Percentiles rank a stretch among this genome's conserved stretches.
phyloP scores from a whole-genome alignment of 2,888 invertebrate genomes.

The Eulithis prunata region DNA sequence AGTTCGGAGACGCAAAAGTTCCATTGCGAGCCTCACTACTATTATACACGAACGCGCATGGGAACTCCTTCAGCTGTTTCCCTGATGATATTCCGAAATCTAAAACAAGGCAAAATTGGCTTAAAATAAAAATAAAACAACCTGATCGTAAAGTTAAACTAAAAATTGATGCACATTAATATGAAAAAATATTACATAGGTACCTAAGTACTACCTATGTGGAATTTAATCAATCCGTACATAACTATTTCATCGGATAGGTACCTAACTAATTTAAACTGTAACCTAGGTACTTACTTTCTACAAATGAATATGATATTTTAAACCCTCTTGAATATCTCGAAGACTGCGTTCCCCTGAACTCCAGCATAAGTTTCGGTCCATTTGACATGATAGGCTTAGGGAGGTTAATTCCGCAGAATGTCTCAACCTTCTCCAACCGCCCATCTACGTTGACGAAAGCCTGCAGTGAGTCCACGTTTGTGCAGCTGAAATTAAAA shows the following conservation, averaged over 20 bases:
- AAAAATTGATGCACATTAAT: too few relatives aligned
- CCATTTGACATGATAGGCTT: slow-evolving; percentile 97
- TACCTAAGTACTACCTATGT: too few relatives aligned
- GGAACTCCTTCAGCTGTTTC: slow-evolving; percentile 88
- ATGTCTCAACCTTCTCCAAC: slow-evolving; percentile 93
- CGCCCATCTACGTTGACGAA: slow-evolving; percentile 92
- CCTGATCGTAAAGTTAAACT: too few relatives aligned
- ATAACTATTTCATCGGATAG: too few relatives aligned
- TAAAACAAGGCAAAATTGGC: slow-evolving; percentile 58
- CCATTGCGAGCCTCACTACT: slow-evolving; percentile 92
- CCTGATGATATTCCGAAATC: slow-evolving; percentile 96
- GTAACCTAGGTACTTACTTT: slow-evolving; percentile 87
- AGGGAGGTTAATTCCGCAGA: slow-evolving; percentile 93
- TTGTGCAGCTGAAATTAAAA: slow-evolving; percentile 86
- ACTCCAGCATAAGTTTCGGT: slow-evolving; percentile 93
- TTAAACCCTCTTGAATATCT: slow-evolving; percentile 93
- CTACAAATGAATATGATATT: slow-evolving; percentile 94
- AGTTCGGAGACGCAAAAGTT: slow-evolving; percentile 94
- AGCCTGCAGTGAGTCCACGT: slow-evolving; percentile 91
- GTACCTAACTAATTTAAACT: not conserved
- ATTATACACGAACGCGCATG: slow-evolving; percentile 95
- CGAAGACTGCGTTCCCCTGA: slow-evolving; percentile 91
- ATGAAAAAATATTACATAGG: too few relatives aligned
- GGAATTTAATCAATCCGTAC: too few relatives aligned
- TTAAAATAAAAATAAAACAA: too few relatives aligned